phyloP scores from a whole-genome alignment of 2,888 invertebrate genomes.

The Melinaea menophilus region DNA sequence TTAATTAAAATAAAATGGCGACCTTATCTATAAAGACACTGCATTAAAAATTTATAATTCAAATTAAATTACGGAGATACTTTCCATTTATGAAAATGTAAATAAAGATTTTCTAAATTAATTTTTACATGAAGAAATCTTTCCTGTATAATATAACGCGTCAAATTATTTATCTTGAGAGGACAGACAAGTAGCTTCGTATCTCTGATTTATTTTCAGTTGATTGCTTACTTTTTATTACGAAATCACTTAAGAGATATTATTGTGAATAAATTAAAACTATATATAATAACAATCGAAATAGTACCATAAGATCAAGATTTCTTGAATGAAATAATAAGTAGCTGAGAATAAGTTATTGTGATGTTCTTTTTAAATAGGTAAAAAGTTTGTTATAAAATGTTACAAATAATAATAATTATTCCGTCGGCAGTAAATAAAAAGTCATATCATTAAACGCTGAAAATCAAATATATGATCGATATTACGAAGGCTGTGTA shows the following conservation, averaged over 20 bases:
- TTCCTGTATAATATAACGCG: slow-evolving; percentile 2
- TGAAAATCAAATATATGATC: too few relatives aligned
- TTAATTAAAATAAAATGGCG: too few relatives aligned
- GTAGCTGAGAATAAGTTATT: too few relatives aligned
- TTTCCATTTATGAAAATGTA: neutral
- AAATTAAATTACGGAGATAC: too few relatives aligned
- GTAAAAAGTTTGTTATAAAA: too few relatives aligned
- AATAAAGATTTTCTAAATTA: neutral
- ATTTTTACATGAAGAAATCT: neutral
- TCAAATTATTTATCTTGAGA: slow-evolving; percentile 2
- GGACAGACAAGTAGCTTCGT: neutral
- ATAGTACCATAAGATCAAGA: too few relatives aligned
- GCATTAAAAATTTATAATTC: neutral
- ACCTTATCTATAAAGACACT: too few relatives aligned
- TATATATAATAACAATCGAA: neutral
- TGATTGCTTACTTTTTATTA: slow-evolving; percentile 1
- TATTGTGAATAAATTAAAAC: neutral
- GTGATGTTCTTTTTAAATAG: too few relatives aligned
- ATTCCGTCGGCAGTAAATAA: too few relatives aligned
- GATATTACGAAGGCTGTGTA: neutral
- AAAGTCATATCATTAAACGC: too few relatives aligned
- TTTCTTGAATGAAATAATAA: too few relatives aligned
- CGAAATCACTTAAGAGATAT: neutral
- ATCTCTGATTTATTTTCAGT: slow-evolving; percentile 1
- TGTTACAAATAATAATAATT: too few relatives aligned